Percentiles rank a stretch among this genome's conserved stretches.
Conservation (phyloP, 2,113 vertebrate species). For the Gymnogyps californianus region DNA sequence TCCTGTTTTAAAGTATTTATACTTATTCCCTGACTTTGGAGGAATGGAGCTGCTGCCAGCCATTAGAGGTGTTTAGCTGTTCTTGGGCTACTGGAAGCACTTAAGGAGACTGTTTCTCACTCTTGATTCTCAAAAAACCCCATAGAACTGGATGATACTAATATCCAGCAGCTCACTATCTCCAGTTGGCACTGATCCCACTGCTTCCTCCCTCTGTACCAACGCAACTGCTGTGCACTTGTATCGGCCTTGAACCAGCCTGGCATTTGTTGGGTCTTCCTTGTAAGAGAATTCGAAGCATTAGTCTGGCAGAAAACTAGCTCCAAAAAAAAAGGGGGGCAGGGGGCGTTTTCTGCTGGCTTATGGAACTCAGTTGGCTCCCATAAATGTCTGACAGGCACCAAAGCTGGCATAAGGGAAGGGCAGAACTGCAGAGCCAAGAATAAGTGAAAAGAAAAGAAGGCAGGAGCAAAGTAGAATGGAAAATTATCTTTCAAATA, state of each 20-base stretch:
- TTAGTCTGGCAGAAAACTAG: not conserved
- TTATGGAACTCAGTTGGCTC: not conserved
- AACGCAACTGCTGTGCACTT: not conserved
- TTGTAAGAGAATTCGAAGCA: not conserved
- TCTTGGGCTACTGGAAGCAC: not conserved
- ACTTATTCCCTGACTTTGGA: not conserved
- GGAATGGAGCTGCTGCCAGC: not conserved
- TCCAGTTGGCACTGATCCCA: not conserved
- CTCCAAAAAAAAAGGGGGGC: accelerated
- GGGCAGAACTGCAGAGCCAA: not conserved
- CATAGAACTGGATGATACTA: not conserved
- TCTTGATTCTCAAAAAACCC: not conserved
- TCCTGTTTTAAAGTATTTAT: not conserved
- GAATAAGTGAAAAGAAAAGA: not conserved
- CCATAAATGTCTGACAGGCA: not conserved
- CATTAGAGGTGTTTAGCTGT: not conserved
- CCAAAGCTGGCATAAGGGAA: not conserved
- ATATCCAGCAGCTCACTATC: not conserved
- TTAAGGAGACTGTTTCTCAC: not conserved
- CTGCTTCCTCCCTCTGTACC: not conserved
- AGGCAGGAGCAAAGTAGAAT: not conserved
- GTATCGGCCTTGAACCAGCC: not conserved
- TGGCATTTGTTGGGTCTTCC: not conserved
- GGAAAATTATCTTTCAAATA: not conserved
- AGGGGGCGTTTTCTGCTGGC: not conserved